phyloP scores from a whole-genome alignment of 2,888 invertebrate genomes.

The Tipula helvola region DNA sequence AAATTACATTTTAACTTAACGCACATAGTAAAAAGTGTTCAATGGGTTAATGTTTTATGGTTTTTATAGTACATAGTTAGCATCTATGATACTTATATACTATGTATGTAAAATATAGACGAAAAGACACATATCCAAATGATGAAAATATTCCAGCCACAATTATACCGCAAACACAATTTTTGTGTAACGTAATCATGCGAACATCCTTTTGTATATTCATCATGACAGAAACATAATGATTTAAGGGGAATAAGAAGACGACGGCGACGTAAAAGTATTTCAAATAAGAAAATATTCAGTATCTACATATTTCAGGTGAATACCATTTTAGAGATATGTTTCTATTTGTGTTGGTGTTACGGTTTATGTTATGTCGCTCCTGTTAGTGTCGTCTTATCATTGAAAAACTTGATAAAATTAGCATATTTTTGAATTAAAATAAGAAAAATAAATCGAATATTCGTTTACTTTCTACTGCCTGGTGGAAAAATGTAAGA shows the following conservation, averaged over 20 bases:
- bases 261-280: background rate
- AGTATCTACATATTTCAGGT: background rate
- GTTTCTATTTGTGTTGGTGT: background rate
- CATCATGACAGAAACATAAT: background rate
- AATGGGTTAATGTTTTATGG: background rate
- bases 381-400: background rate
- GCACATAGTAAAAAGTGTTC: background rate
- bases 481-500: background rate
- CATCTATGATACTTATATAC: too few relatives aligned
- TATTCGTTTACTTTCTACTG: background rate
- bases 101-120: too few relatives aligned
- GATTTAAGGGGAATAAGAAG: background rate
- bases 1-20: background rate
- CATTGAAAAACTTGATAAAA: background rate
- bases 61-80: background rate
- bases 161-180: background rate
- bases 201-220: background rate
- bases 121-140: too few relatives aligned
- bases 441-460: background rate
- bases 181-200: background rate
- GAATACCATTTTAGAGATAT: background rate
- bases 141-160: background rate
- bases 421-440: constrained; percentile 1
- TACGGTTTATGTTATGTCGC: background rate
- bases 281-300: background rate